Percentiles rank a stretch among this genome's conserved stretches.
phyloP scores from a whole-genome alignment of 2,113 vertebrate genomes.

The Dicrurus megarhynchus region DNA sequence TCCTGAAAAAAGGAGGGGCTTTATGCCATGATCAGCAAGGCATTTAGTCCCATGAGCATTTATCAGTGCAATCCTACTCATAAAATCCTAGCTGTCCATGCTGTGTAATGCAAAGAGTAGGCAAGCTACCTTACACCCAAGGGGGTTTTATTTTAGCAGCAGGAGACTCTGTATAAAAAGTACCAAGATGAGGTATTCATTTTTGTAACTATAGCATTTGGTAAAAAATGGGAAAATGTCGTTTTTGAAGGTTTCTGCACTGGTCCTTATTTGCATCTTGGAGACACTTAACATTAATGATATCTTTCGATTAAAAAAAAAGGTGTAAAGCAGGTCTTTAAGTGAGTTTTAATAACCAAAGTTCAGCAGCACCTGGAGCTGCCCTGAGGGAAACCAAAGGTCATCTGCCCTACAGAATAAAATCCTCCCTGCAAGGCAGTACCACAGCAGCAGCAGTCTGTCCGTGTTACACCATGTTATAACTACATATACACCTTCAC shows the following conservation, averaged over 20 bases:
- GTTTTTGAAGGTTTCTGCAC: background rate
- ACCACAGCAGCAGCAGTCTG: background rate
- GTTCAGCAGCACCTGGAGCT: background rate
- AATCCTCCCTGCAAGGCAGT: background rate
- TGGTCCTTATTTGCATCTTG: background rate
- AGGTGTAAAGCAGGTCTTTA: background rate
- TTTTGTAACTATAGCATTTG: background rate
- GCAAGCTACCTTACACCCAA: background rate
- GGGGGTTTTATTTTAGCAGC: background rate
- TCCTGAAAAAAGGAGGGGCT: accelerated
- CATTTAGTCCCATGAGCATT: background rate
- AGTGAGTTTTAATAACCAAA: background rate
- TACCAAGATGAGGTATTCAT: background rate
- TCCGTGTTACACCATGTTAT: background rate
- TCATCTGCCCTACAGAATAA: background rate
- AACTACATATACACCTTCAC: background rate
- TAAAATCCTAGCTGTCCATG: background rate
- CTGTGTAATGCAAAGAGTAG: background rate
- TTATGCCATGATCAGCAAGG: background rate
- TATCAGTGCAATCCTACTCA: background rate
- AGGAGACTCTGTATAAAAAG: background rate
- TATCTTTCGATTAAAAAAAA: background rate
- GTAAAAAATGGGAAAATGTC: background rate
- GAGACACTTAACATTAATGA: background rate
- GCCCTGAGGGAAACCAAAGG: background rate